Evolutionary conservation across 2,113 vertebrate species (phyloP).

Genomic region (Eurystomus gularis): DNA sequence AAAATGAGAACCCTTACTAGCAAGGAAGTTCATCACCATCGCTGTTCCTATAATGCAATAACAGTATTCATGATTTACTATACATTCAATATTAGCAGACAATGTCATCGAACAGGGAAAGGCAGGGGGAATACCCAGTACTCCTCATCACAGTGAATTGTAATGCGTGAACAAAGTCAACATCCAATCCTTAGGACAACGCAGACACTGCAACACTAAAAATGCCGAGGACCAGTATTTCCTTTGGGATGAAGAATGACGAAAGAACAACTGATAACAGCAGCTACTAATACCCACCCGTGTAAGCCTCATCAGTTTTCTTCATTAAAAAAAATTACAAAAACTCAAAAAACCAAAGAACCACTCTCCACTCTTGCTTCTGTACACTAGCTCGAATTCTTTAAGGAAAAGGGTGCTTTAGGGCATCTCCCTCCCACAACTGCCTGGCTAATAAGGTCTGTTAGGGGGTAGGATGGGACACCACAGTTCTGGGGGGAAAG

Average conservation of each 20-base stretch:
- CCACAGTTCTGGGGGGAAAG: rapidly evolving
- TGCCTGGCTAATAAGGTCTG: not conserved
- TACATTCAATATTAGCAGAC: not conserved
- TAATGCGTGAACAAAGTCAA: not conserved
- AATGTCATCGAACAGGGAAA: rapidly evolving
- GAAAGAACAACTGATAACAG: not conserved
- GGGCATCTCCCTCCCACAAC: not conserved
- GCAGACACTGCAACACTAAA: not conserved
- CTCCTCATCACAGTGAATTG: not conserved
- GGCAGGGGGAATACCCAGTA: rapidly evolving
- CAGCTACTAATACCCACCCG: not conserved
- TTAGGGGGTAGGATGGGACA: not conserved
- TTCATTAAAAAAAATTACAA: not conserved
- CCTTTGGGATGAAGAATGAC: not conserved
- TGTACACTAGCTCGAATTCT: not conserved
- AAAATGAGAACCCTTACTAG: not conserved
- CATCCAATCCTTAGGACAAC: not conserved
- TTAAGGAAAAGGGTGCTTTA: not conserved
- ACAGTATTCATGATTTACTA: not conserved
- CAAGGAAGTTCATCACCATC: not conserved
- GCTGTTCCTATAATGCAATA: not conserved
- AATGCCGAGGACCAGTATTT: not conserved
- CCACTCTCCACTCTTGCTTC: not conserved
- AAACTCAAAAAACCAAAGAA: not conserved
- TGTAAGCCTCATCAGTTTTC: not conserved